phyloP scores from a whole-genome alignment of 23 tunicate species.

The Ascidia mentula region DNA sequence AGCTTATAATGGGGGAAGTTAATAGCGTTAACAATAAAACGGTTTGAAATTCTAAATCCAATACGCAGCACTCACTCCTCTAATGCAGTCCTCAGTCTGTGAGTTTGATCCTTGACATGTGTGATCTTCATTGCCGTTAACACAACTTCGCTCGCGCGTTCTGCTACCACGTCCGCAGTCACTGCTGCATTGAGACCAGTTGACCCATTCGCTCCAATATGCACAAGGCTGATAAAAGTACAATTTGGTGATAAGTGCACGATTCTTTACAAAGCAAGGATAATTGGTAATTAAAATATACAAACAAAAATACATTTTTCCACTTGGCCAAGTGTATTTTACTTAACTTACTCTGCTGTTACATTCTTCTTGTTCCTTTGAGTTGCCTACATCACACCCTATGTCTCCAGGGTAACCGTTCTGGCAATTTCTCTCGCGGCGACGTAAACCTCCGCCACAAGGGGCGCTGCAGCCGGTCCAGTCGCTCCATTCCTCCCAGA shows the following conservation, averaged over 20 bases:
- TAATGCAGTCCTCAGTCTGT: slow-evolving; percentile 55
- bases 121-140: slow-evolving; percentile 12
- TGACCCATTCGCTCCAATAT: slow-evolving; percentile 12
- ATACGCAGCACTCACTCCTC: slow-evolving; percentile 76
- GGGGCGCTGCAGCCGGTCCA: slow-evolving; percentile 34
- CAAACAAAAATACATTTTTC: too few relatives aligned
- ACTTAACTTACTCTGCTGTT: slow-evolving; percentile 13
- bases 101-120: slow-evolving; percentile 45
- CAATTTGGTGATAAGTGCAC: background rate
- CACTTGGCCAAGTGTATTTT: background rate
- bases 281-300: background rate
- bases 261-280: background rate
- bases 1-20: too few relatives aligned
- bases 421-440: slow-evolving; percentile 22
- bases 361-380: slow-evolving; percentile 17
- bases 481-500: slow-evolving; percentile 42
- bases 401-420: slow-evolving; percentile 64
- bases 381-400: slow-evolving; percentile 58
- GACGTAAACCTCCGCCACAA: slow-evolving; percentile 48
- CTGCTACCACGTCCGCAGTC: background rate
- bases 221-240: background rate
- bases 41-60: too few relatives aligned
- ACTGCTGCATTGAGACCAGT: slow-evolving; percentile 15
- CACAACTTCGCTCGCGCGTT: background rate
- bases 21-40: too few relatives aligned